These are phyloP conservation scores for Atractosteus spatula DNA, from an alignment of 2,113 vertebrate genomes.

Conservation along the genomic window DNA sequence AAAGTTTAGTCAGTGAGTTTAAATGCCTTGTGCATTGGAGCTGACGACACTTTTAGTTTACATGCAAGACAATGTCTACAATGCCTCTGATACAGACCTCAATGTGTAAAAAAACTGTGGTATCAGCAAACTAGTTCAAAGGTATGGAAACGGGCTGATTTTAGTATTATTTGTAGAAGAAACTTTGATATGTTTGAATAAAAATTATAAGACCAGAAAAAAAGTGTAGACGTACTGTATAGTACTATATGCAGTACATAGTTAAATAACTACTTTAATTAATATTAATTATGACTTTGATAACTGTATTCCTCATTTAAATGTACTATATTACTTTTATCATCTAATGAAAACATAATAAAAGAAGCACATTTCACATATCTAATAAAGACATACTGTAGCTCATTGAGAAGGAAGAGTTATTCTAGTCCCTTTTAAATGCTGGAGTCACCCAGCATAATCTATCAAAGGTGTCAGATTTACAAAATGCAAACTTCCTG, in stretches of 20 bases:
- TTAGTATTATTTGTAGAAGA: neutral
- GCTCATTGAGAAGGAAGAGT: slow-evolving; percentile 22
- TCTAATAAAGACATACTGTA: slow-evolving; percentile 26
- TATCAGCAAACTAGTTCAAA: no score
- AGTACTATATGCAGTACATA: neutral
- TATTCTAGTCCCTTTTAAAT: slow-evolving; percentile 34
- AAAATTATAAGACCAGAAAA: neutral
- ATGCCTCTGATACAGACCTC: no score
- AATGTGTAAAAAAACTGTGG: no score
- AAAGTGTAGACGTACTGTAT: neutral
- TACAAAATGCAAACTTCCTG: slow-evolving; percentile 84
- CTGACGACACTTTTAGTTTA: no score
- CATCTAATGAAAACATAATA: neutral
- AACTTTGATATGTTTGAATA: no score
- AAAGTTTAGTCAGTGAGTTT: no score
- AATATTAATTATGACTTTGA: neutral
- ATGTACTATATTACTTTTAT: no score
- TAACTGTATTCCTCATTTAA: neutral
- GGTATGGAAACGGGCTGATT: no score
- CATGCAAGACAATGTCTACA: no score
- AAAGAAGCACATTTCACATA: neutral
- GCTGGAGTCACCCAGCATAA: slow-evolving; percentile 79
- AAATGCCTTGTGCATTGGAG: no score
- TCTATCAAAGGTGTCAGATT: slow-evolving; percentile 86
- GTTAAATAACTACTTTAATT: neutral